phyloP scores from a whole-genome alignment of 2,888 invertebrate genomes.

The Drosophila kambysellisi region DNA sequence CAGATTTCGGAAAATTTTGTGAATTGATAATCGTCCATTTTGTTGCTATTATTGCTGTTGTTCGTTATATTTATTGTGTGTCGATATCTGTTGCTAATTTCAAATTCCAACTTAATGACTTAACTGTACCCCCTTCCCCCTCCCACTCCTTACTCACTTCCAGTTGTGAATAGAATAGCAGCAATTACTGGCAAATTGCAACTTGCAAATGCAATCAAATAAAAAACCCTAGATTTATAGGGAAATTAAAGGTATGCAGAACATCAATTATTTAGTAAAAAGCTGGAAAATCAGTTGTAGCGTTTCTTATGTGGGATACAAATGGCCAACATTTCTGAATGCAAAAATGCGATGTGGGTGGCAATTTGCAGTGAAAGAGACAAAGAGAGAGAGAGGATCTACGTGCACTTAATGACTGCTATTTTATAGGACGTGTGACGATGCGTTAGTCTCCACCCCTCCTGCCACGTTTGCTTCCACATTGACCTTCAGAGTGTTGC shows the following conservation, averaged over 20 bases:
- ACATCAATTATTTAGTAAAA: neutral
- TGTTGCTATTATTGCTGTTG: slow-evolving; percentile 18
- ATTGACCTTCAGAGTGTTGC: slow-evolving; percentile 19
- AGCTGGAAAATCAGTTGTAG: neutral
- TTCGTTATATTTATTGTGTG: slow-evolving; percentile 12
- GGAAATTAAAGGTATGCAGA: neutral
- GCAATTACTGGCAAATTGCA: slow-evolving; percentile 19
- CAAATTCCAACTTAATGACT: slow-evolving; percentile 14
- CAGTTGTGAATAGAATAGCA: slow-evolving; percentile 18
- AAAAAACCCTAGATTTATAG: neutral
- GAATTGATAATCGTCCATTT: slow-evolving; percentile 45
- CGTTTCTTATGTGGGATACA: neutral
- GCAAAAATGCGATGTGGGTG: neutral
- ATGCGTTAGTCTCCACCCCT: neutral
- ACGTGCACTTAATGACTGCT: slow-evolving; percentile 31
- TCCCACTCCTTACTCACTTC: neutral
- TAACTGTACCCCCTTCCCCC: slow-evolving; percentile 5
- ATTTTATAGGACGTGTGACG: neutral
- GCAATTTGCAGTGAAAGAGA: slow-evolving; percentile 15
- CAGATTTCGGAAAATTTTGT: slow-evolving; percentile 51
- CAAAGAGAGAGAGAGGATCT: slow-evolving; percentile 20
- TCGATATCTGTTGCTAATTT: slow-evolving; percentile 36
- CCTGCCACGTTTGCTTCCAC: neutral
- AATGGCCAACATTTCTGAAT: neutral
- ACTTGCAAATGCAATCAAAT: slow-evolving; percentile 1